phyloP scores from a whole-genome alignment of 92 coral and sea anemone genomes.

The Siderastrea siderea region DNA sequence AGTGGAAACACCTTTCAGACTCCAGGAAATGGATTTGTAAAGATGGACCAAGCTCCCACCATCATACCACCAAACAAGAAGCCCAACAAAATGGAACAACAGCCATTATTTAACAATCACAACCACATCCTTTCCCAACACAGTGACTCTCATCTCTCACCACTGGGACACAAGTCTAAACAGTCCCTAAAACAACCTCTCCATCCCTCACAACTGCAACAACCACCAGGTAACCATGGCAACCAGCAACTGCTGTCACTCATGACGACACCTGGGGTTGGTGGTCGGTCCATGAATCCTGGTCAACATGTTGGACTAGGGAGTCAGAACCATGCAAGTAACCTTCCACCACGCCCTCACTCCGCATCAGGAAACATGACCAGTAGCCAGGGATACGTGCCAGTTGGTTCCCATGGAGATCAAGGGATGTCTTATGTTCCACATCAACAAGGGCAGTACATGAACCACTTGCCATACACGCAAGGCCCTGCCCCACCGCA shows the following conservation, averaged over 20 bases:
- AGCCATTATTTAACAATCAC: conserved; percentile 74
- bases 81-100: conserved; percentile 68
- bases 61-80: conserved; percentile 62
- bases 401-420: conserved; percentile 83
- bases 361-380: conserved; percentile 91
- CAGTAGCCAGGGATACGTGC: conserved; percentile 75
- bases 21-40: conserved; percentile 79
- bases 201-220: conserved; percentile 72
- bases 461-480: conserved; percentile 81
- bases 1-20: conserved; percentile 59
- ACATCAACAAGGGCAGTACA: conserved; percentile 76
- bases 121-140: conserved; percentile 80
- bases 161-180: conserved; percentile 76
- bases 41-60: conserved; percentile 56
- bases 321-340: conserved; percentile 72
- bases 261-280: conserved; percentile 73
- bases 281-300: conserved; percentile 70
- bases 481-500: conserved; percentile 78
- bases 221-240: conserved; percentile 73
- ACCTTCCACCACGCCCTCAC: conserved; percentile 93
- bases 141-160: conserved; percentile 68
- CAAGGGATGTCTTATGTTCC: conserved; percentile 79
- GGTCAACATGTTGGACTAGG: conserved; percentile 45
- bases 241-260: conserved; percentile 91
- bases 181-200: conserved; percentile 68